Evolutionary conservation across 2,888 invertebrate genomes (phyloP), one percentile per base, ranked within the genome.

Genomic region (Malacosoma neustria): DNA sequence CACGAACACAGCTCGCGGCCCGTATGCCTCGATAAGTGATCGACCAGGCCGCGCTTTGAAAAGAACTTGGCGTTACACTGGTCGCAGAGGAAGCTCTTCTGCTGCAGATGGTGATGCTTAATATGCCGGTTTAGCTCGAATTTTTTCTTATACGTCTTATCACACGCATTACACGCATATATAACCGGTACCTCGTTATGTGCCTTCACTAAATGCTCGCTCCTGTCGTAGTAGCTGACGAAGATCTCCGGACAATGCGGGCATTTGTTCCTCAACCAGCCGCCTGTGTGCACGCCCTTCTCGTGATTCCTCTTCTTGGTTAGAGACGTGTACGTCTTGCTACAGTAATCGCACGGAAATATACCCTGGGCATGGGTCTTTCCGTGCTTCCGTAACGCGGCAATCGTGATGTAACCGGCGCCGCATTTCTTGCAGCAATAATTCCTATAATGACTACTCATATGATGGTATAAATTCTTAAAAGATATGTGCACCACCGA

Each of bases 271-370:
- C 71, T 66, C 45, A 70, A 51, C 88, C 72, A 88, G 0, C 84
- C 87, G 1, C 81, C 75, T 0, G 68, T 77, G 39, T 85, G 85
- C 0, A 84, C 85, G 0, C 85, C 85, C 38, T 79, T 82, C 7
- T 81, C 77, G 43, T 85, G 85, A 35, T 85, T 81, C 0, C 73
- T 53, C 39, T 81, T 84, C 48, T 85, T 85, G 0, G 74, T 80
- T 1, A 82, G 48, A 0, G 88, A 84, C 3, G 87, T 86, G 54
- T 87, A 89, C 6, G 74, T 63, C 51, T 88, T 88, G 1, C 79
- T 84, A 47, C 89, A 89, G 32, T 64, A 80, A 11, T 73, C 74
- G 50, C 88, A 89, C 0, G 87, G 87, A 43, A 88, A 90, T 34
- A 86, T 72, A 4, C 87, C 85, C 30, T 77, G 81, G 1, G 73